Conservation (phyloP, 2,888 invertebrate genomes). For the Watsonalla binaria region DNA sequence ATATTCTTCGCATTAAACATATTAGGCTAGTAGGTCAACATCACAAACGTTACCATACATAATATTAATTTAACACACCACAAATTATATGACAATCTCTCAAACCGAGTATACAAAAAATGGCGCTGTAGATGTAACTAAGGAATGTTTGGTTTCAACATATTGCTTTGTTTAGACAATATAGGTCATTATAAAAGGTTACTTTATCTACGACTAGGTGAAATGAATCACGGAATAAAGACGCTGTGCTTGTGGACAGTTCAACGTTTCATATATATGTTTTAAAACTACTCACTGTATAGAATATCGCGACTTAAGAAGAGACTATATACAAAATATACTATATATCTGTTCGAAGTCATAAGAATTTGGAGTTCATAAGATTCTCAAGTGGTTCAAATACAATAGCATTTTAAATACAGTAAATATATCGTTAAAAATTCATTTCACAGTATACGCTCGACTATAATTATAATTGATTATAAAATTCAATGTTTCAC, state of each 20-base stretch:
- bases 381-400: slow-evolving; percentile 71
- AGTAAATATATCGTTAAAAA: slow-evolving; percentile 69
- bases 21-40: no score
- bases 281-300: slow-evolving; percentile 45
- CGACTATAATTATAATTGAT: slow-evolving; percentile 45
- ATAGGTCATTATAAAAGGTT: not conserved
- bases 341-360: slow-evolving; percentile 68
- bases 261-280: slow-evolving; percentile 29
- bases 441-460: slow-evolving; percentile 65
- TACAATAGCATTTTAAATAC: slow-evolving; percentile 66
- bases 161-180: not conserved
- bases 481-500: slow-evolving; percentile 64
- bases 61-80: no score
- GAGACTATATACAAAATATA: slow-evolving; percentile 70
- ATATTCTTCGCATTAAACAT: no score
- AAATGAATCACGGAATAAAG: not conserved
- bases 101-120: not conserved
- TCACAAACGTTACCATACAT: no score
- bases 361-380: slow-evolving; percentile 77
- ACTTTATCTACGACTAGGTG: not conserved
- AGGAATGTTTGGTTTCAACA: not conserved
- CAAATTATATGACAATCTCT: not conserved
- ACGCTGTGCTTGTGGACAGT: slow-evolving; percentile 4
- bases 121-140: not conserved
- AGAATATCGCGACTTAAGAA: slow-evolving; percentile 55